These are phyloP conservation scores for Drosophila ezoana DNA, from an alignment of 2,888 invertebrate species.

Conservation along the genomic window DNA sequence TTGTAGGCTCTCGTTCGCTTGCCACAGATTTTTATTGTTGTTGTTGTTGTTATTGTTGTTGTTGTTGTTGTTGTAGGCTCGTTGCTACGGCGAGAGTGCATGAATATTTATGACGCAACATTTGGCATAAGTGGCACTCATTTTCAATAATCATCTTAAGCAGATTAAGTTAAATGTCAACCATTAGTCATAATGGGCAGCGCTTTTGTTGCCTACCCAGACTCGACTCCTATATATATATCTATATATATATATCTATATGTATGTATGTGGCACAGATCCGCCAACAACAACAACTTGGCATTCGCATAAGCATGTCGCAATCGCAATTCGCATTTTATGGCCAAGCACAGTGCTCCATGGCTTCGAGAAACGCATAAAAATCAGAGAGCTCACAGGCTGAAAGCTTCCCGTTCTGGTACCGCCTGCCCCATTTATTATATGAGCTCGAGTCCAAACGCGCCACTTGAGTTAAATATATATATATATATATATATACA, in stretches of 20 bases:
- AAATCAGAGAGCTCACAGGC: conserved; percentile 55
- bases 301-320: conserved; percentile 63
- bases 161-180: conserved; percentile 80
- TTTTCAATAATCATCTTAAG: conserved; percentile 80
- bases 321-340: conserved; percentile 63
- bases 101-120: conserved; percentile 81
- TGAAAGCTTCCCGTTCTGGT: conserved; percentile 22
- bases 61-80: neutral
- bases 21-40: conserved; percentile 53
- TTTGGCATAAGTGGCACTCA: conserved; percentile 79
- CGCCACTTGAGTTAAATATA: conserved; percentile 68
- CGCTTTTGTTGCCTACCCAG: conserved; percentile 64
- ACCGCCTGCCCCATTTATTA: conserved; percentile 71
- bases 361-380: conserved; percentile 68
- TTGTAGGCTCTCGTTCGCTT: conserved; percentile 43
- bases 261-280: conserved; percentile 30
- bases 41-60: conserved; percentile 23
- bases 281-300: conserved; percentile 43
- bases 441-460: conserved; percentile 66
- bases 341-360: conserved; percentile 64
- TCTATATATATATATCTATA: conserved; percentile 7
- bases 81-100: conserved; percentile 55
- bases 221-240: conserved; percentile 12
- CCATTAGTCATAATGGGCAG: conserved; percentile 79
- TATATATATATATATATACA: conserved; percentile 37